Conservation (phyloP, 2,797 vertebrate species). For the Carapus acus region DNA sequence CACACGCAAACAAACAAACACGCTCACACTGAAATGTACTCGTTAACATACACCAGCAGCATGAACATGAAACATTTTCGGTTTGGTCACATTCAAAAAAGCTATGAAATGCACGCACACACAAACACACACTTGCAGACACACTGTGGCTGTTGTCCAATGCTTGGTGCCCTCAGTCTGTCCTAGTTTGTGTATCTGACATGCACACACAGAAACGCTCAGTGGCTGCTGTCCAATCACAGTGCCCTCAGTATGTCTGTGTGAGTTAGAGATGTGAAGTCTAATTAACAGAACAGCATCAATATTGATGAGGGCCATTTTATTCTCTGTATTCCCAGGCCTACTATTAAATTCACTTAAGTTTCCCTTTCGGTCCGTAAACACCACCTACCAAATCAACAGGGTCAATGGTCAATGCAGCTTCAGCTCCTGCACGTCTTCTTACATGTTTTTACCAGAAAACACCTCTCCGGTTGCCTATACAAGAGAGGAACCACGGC, state of each 20-base stretch:
- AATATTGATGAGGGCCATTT: conserved; percentile 71
- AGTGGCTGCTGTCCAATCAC: conserved; percentile 52
- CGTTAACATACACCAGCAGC: conserved; percentile 31
- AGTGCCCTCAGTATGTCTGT: conserved; percentile 56
- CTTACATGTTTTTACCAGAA: too few relatives aligned
- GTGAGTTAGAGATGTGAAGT: conserved; percentile 62
- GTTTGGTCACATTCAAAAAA: conserved; percentile 33
- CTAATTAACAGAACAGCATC: conserved; percentile 70
- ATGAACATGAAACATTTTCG: conserved; percentile 14
- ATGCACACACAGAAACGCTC: conserved; percentile 32
- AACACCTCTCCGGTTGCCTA: too few relatives aligned
- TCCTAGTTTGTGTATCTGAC: conserved; percentile 22
- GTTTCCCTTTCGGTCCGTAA: conserved; percentile 51
- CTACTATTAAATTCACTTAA: conserved; percentile 61
- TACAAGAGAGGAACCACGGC: too few relatives aligned
- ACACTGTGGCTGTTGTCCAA: conserved; percentile 55
- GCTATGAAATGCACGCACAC: conserved; percentile 12
- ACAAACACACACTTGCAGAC: conserved; percentile 17
- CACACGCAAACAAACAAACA: conserved; percentile 24
- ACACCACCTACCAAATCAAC: conserved; percentile 31
- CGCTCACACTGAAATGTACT: conserved; percentile 33
- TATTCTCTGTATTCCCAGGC: conserved; percentile 58
- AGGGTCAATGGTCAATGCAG: conserved; percentile 36
- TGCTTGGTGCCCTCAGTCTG: conserved; percentile 54
- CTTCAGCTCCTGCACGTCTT: neutral